A percentile compares a stretch with the other conserved stretches of the same genome.
phyloP scores from a whole-genome alignment of 2,797 vertebrate genomes.

The Capromys pilorides region DNA sequence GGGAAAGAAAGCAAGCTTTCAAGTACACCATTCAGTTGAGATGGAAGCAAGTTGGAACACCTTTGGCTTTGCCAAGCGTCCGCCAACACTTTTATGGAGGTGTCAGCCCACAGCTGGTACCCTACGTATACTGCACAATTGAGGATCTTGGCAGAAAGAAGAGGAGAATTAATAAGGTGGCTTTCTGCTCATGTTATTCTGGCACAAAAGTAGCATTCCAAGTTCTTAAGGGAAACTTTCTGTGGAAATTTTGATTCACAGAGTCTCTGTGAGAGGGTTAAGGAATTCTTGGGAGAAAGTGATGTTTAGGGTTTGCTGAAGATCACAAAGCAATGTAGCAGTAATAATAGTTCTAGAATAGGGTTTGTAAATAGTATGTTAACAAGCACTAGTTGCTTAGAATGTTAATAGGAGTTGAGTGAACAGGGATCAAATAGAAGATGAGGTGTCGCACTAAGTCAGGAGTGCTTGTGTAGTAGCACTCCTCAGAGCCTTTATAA shows the following conservation, averaged over 20 bases:
- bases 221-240: not conserved
- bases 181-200: not conserved
- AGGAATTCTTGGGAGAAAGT: not conserved
- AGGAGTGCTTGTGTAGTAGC: not conserved
- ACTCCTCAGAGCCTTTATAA: not conserved
- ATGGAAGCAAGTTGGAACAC: slow-evolving; percentile 32
- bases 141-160: not conserved
- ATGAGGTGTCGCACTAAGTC: not conserved
- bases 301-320: not conserved
- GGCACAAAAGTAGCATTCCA: not conserved
- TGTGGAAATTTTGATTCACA: not conserved
- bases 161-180: not conserved
- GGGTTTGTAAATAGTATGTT: not conserved
- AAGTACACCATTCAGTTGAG: slow-evolving; percentile 50
- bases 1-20: slow-evolving; percentile 16
- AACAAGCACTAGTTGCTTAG: not conserved
- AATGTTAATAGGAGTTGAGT: not conserved
- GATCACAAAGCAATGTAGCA: not conserved
- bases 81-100: not conserved
- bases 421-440: slow-evolving; percentile 9
- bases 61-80: not conserved
- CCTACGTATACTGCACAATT: rapidly evolving
- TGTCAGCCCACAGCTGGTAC: not conserved
- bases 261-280: not conserved
- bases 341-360: not conserved